Conservation (phyloP, 2,113 vertebrate genomes). For the Sciurus niger region DNA sequence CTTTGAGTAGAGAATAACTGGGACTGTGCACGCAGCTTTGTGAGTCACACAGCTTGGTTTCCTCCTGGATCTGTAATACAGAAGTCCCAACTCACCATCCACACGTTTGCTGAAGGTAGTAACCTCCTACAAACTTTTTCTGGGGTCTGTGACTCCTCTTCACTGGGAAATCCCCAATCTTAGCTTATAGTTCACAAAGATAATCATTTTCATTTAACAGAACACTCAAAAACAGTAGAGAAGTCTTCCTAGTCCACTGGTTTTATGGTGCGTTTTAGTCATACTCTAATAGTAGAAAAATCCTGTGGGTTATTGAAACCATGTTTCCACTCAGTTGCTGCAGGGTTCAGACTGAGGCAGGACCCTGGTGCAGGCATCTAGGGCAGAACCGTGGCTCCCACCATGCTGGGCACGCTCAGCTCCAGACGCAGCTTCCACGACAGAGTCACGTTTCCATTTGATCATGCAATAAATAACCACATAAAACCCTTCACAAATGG, state of each 20-base stretch:
- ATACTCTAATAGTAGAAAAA: conserved; percentile 28
- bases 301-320: conserved; percentile 59
- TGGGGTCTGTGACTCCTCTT: not conserved
- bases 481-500: conserved; percentile 62
- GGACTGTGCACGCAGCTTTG: not conserved
- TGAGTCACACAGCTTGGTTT: not conserved
- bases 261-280: conserved; percentile 70
- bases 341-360: conserved; percentile 41
- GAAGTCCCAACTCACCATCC: not conserved
- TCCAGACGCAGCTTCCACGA: conserved; percentile 65
- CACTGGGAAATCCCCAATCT: not conserved
- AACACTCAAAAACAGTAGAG: conserved; percentile 56
- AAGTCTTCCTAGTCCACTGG: not conserved
- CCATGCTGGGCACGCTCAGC: fast-evolving
- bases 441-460: conserved; percentile 75
- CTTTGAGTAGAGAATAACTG: conserved; percentile 8
- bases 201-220: conserved; percentile 65
- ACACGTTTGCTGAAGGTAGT: not conserved
- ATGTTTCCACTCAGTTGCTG: conserved; percentile 57
- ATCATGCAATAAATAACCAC: conserved; percentile 75
- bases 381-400: conserved; percentile 62
- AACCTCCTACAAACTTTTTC: not conserved
- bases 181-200: conserved; percentile 60
- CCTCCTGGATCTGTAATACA: not conserved
- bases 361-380: conserved; percentile 46